A percentile compares a stretch with the other conserved stretches of the same genome.
Evolutionary conservation across 2,797 vertebrate genomes (phyloP).

Genomic region (Anisognathus igniventris): DNA sequence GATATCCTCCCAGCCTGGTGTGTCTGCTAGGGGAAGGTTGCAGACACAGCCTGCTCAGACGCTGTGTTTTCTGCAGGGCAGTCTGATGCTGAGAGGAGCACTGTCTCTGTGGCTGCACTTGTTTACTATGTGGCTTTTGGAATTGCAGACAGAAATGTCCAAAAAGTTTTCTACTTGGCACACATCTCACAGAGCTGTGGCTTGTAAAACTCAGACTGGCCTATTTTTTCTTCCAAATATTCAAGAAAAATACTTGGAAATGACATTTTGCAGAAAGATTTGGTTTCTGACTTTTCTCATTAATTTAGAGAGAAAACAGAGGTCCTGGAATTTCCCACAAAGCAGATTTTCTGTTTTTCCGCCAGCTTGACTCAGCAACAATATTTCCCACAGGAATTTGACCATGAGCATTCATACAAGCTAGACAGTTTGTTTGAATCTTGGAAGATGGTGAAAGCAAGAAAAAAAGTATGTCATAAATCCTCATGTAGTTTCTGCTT

Average conservation of each 20-base stretch:
- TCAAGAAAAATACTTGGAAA: conserved; percentile 14
- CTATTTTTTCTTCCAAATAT: neutral
- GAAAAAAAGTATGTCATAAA: neutral
- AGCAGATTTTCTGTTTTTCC: conserved; percentile 18
- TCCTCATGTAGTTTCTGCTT: neutral
- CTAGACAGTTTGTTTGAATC: neutral
- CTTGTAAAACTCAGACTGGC: neutral
- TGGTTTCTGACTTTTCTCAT: neutral
- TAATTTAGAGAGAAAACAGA: conserved; percentile 34
- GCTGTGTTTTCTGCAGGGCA: neutral
- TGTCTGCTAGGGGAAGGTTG: neutral
- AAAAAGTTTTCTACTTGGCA: neutral
- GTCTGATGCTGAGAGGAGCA: neutral
- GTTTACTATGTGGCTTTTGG: neutral
- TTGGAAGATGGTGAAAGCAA: neutral
- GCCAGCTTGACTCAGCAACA: conserved; percentile 49
- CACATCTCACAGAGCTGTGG: neutral
- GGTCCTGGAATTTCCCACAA: conserved; percentile 37
- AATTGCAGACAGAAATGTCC: neutral
- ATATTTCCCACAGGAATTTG: conserved; percentile 49
- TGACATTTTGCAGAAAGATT: neutral
- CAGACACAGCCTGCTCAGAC: neutral
- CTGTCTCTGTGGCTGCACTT: neutral
- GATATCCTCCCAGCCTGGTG: neutral
- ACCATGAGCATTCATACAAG: neutral